A percentile compares a stretch with the other conserved stretches of the same genome.
These are phyloP conservation scores for Latrodectus hesperus DNA, from an alignment of 2,888 invertebrate species.

Conservation along the genomic window DNA sequence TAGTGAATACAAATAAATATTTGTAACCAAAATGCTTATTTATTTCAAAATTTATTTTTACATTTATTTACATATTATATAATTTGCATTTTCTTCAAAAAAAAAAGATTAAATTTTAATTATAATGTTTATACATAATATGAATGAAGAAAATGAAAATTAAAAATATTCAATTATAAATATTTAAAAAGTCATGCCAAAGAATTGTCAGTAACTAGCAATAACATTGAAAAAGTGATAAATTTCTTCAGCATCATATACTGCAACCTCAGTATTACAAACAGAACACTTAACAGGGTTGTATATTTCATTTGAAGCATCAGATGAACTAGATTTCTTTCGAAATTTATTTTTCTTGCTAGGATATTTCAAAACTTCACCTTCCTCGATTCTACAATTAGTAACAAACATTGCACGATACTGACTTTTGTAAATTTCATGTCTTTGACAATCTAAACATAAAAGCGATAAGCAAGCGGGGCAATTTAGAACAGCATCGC, in stretches of 20 bases:
- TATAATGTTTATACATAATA: no score
- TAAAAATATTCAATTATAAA: no score
- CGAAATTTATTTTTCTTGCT: slow-evolving; percentile 72
- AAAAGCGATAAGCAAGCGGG: slow-evolving; percentile 79
- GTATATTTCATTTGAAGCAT: slow-evolving; percentile 72
- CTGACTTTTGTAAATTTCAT: slow-evolving; percentile 77
- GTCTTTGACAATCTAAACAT: slow-evolving; percentile 78
- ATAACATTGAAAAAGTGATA: slow-evolving; percentile 80
- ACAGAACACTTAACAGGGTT: slow-evolving; percentile 77
- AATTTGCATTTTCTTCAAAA: no score
- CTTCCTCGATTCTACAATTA: slow-evolving; percentile 77
- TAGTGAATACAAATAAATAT: no score
- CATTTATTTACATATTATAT: no score
- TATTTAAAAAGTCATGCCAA: neutral
- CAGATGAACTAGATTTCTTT: slow-evolving; percentile 64
- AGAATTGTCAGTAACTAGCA: slow-evolving; percentile 75
- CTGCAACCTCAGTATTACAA: slow-evolving; percentile 78
- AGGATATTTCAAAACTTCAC: slow-evolving; percentile 73
- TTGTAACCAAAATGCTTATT: no score
- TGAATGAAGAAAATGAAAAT: no score
- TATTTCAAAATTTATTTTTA: no score
- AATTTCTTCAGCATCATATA: slow-evolving; percentile 78
- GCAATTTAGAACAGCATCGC: slow-evolving; percentile 79
- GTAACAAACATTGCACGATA: slow-evolving; percentile 80
- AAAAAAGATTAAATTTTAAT: no score